phyloP scores from a whole-genome alignment of 2,888 invertebrate genomes.

The Dusona sp. region DNA sequence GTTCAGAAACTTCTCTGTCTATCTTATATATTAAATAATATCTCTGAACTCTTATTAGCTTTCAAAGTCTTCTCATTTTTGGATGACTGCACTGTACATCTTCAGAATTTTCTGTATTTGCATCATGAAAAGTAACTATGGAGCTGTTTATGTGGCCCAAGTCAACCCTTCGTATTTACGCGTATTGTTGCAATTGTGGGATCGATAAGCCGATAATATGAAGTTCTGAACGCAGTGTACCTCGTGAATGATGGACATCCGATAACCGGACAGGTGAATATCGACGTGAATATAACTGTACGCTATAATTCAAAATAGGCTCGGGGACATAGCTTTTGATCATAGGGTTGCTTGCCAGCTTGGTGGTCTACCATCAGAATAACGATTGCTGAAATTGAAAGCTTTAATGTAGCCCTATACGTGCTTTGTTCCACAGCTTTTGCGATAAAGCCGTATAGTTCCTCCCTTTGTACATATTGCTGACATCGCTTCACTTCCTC shows the following conservation, averaged over 20 bases:
- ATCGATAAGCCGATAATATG: conserved; percentile 53
- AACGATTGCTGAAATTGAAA: conserved; percentile 62
- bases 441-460: conserved; percentile 39
- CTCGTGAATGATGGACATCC: conserved; percentile 31
- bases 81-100: neutral
- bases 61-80: neutral
- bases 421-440: conserved; percentile 27
- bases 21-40: neutral
- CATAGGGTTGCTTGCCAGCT: conserved; percentile 27
- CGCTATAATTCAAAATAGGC: neutral
- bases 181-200: conserved; percentile 12
- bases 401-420: conserved; percentile 58
- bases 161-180: neutral
- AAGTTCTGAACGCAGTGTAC: conserved; percentile 30
- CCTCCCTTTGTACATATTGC: conserved; percentile 15
- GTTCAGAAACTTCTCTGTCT: neutral
- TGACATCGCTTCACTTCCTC: conserved; percentile 34
- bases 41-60: neutral
- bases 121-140: neutral
- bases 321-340: neutral
- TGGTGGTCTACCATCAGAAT: conserved; percentile 35
- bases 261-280: conserved; percentile 22
- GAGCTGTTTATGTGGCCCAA: neutral
- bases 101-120: neutral
- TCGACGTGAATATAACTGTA: conserved; percentile 43